Conservation (phyloP, 2,113 vertebrate genomes). For the Tachysurus vachellii region DNA sequence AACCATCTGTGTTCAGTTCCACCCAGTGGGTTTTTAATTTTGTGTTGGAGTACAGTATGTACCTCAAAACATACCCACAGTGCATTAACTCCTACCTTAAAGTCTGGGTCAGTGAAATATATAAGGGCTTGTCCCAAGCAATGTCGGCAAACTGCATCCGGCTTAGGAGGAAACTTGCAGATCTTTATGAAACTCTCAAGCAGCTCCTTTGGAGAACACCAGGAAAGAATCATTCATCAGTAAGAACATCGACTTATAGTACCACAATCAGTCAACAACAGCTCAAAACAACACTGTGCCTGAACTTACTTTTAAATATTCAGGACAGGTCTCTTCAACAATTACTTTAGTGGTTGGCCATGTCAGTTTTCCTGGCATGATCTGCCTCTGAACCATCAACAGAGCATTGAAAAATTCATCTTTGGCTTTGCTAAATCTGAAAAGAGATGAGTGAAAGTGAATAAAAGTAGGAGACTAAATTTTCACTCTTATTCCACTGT, state of each 20-base stretch:
- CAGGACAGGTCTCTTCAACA: slow-evolving; percentile 82
- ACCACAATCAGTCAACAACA: not conserved
- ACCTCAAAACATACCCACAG: not conserved
- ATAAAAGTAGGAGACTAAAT: not conserved
- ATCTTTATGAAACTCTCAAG: slow-evolving; percentile 77
- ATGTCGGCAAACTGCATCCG: slow-evolving; percentile 85
- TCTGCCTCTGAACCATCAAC: slow-evolving; percentile 78
- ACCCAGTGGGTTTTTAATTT: not conserved
- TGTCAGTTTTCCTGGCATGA: slow-evolving; percentile 83
- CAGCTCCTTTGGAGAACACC: slow-evolving; percentile 66
- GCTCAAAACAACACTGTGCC: not conserved
- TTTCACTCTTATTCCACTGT: too few relatives aligned
- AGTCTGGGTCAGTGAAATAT: slow-evolving; percentile 91
- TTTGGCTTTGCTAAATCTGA: slow-evolving; percentile 82
- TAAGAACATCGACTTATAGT: not conserved
- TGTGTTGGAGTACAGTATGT: not conserved
- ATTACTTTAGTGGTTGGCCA: slow-evolving; percentile 87
- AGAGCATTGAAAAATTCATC: slow-evolving; percentile 79
- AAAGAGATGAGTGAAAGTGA: not conserved
- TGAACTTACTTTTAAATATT: slow-evolving; percentile 78
- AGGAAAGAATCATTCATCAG: not conserved
- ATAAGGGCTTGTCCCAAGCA: slow-evolving; percentile 76
- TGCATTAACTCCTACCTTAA: slow-evolving; percentile 79
- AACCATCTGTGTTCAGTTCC: not conserved
- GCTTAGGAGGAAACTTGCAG: slow-evolving; percentile 86